A percentile compares a stretch with the other conserved stretches of the same genome.
Evolutionary conservation across 1,140 invertebrate genomes (phyloP).

Genomic region (Drosophila burlai): DNA sequence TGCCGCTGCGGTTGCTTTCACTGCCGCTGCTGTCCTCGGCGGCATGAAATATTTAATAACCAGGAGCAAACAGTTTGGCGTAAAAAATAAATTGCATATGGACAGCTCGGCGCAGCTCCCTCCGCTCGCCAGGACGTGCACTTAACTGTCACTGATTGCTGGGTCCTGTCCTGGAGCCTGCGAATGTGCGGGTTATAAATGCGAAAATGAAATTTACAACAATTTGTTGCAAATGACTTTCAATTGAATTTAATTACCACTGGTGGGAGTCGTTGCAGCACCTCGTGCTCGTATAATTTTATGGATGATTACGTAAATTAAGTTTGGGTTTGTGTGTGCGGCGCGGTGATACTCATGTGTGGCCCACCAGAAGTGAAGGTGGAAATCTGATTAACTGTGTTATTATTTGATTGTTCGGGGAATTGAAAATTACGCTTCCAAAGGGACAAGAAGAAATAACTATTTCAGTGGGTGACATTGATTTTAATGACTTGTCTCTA

Average conservation of each 20-base stretch:
- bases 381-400: conserved; percentile 35
- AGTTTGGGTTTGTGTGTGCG: conserved; percentile 49
- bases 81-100: conserved; percentile 57
- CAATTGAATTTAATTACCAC: conserved; percentile 77
- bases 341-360: conserved; percentile 21
- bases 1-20: conserved; percentile 7
- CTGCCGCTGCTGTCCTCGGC: conserved; percentile 44
- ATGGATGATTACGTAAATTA: conserved; percentile 63
- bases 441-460: background rate
- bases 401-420: conserved; percentile 12
- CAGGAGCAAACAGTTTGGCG: conserved; percentile 60
- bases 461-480: background rate
- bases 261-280: conserved; percentile 32
- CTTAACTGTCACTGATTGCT: conserved; percentile 58
- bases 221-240: conserved; percentile 72
- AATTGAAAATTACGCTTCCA: background rate
- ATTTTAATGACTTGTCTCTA: background rate
- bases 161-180: background rate
- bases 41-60: conserved; percentile 72
- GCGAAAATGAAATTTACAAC: conserved; percentile 74
- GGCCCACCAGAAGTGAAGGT: background rate
- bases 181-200: conserved; percentile 51
- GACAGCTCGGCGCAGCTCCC: conserved; percentile 23
- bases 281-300: conserved; percentile 42
- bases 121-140: conserved; percentile 28